These are phyloP conservation scores for Setophaga petechia DNA, from an alignment of 2,113 vertebrate genomes.

Conservation along the genomic window DNA sequence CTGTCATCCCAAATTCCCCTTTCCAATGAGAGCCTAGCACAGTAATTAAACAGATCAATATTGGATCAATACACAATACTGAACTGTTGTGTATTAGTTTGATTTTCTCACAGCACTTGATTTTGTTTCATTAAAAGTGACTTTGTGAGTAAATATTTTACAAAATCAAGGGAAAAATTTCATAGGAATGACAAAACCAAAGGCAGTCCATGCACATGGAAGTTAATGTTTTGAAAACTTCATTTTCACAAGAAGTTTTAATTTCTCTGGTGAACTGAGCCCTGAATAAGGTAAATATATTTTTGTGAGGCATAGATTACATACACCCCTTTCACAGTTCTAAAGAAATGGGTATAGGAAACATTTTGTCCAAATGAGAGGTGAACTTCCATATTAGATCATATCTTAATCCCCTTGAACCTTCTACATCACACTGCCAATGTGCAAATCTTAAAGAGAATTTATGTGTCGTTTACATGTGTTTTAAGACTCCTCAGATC, in stretches of 20 bases:
- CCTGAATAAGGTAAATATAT: background rate
- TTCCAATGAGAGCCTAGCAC: background rate
- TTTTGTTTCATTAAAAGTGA: background rate
- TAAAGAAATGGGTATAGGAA: background rate
- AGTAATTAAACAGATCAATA: background rate
- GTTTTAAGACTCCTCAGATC: background rate
- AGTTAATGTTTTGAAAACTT: background rate
- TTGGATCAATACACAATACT: background rate
- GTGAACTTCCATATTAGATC: background rate
- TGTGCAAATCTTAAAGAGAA: background rate
- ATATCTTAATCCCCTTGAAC: background rate
- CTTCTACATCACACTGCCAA: background rate
- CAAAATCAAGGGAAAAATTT: background rate
- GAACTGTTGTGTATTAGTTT: background rate
- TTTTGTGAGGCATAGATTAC: background rate
- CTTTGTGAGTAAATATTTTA: background rate
- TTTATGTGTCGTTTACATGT: background rate
- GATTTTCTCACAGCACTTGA: background rate
- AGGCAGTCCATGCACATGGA: rapidly evolving
- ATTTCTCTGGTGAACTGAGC: background rate
- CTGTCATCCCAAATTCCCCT: background rate
- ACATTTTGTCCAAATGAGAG: background rate
- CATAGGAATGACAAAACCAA: background rate
- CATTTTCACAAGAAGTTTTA: background rate
- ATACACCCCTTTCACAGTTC: background rate